These are phyloP conservation scores for Rhaphigaster nebulosa DNA, from an alignment of 2,888 invertebrate species.

Conservation along the genomic window DNA sequence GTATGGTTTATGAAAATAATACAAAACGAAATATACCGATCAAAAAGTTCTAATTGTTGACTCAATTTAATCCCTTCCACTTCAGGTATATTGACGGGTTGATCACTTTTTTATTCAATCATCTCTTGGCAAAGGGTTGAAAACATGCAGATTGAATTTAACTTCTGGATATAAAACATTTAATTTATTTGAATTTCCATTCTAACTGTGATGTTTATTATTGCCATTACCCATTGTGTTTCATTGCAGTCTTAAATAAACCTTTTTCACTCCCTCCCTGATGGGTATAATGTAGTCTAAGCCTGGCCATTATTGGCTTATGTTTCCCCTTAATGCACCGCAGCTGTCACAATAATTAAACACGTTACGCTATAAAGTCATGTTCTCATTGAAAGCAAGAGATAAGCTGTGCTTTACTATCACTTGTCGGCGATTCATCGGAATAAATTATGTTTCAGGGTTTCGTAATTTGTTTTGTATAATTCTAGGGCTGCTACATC, in stretches of 20 bases:
- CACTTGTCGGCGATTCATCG: not conserved
- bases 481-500: not conserved
- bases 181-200: not conserved
- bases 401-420: not conserved
- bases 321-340: not conserved
- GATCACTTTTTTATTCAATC: too few species aligned
- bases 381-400: not conserved
- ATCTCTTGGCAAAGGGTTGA: too few species aligned
- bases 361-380: not conserved
- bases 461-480: not conserved
- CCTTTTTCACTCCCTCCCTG: not conserved
- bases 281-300: not conserved
- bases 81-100: too few species aligned
- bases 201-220: not conserved
- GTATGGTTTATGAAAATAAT: too few species aligned
- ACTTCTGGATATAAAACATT: not conserved
- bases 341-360: conserved; percentile 3
- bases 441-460: not conserved
- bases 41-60: too few species aligned
- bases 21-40: too few species aligned
- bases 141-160: not conserved
- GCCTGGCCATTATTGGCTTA: not conserved
- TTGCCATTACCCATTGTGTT: not conserved
- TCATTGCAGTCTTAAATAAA: not conserved
- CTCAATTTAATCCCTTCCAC: too few species aligned